Conservation (phyloP, 2,113 vertebrate species). For the Neogobius melanostomus region DNA sequence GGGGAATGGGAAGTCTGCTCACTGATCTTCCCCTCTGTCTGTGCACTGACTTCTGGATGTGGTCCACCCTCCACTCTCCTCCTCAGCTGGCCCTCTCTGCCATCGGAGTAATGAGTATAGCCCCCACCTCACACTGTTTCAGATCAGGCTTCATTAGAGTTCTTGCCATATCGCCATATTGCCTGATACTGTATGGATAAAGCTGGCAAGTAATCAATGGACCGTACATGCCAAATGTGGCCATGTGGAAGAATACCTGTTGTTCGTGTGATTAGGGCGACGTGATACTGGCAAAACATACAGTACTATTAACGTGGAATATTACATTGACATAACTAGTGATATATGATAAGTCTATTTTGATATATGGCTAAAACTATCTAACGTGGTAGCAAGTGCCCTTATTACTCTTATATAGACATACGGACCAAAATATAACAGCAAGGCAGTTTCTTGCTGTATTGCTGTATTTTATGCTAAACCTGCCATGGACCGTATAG, state of each 20-base stretch:
- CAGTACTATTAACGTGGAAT: not conserved
- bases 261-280: not conserved
- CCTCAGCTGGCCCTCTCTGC: conserved; percentile 56
- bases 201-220: conserved; percentile 55
- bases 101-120: conserved; percentile 27
- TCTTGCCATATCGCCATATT: conserved; percentile 55
- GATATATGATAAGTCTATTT: not conserved
- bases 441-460: not conserved
- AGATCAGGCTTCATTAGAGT: conserved; percentile 62
- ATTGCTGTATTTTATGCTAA: not conserved
- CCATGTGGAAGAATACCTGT: conserved; percentile 10
- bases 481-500: not conserved
- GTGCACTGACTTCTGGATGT: conserved; percentile 50
- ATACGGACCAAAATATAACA: not conserved
- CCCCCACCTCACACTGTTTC: conserved; percentile 27
- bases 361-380: too few species aligned
- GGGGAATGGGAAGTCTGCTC: conserved; percentile 17
- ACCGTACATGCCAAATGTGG: conserved; percentile 38
- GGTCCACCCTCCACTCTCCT: conserved; percentile 47
- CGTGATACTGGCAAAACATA: not conserved
- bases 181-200: conserved; percentile 47
- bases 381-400: too few species aligned
- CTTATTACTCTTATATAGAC: not conserved
- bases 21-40: conserved; percentile 22
- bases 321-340: not conserved